Conservation (phyloP, 2,797 vertebrate genomes). For the Lepilemur ruficaudatus region DNA sequence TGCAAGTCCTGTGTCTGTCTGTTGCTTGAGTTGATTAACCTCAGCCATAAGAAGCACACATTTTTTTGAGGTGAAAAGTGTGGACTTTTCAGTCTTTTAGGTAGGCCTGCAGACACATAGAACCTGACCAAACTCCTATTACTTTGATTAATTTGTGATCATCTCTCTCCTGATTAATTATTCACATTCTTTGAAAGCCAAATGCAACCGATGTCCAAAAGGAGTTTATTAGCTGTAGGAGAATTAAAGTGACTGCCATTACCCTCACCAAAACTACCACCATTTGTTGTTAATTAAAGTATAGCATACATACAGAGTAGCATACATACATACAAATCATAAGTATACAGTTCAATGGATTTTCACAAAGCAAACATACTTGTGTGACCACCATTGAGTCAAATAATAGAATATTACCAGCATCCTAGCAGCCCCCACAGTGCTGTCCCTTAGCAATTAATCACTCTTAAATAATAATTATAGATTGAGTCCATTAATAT, state of each 20-base stretch:
- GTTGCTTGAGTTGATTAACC: too few species aligned
- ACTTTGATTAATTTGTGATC: not conserved
- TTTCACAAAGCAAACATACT: not conserved
- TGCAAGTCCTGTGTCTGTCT: too few species aligned
- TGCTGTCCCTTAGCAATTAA: not conserved
- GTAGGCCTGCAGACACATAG: not conserved
- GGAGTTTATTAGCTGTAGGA: not conserved
- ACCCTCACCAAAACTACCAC: not conserved
- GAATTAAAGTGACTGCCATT: not conserved
- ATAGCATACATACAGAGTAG: not conserved
- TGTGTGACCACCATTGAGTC: not conserved
- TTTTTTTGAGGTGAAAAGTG: too few species aligned
- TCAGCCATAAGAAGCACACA: too few species aligned
- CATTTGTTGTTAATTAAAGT: not conserved
- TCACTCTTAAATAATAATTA: not conserved
- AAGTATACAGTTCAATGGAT: not conserved
- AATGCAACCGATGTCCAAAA: not conserved
- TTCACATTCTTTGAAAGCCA: not conserved
- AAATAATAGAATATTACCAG: not conserved
- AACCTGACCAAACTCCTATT: not conserved
- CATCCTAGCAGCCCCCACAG: fast-evolving
- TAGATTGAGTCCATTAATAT: not conserved
- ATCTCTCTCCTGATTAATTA: not conserved
- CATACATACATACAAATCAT: not conserved
- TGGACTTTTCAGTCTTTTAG: not conserved